Evolutionary conservation across 2,888 invertebrate species (phyloP), one percentile per base, ranked within the genome.

Genomic region (Lysandra bellargus): DNA sequence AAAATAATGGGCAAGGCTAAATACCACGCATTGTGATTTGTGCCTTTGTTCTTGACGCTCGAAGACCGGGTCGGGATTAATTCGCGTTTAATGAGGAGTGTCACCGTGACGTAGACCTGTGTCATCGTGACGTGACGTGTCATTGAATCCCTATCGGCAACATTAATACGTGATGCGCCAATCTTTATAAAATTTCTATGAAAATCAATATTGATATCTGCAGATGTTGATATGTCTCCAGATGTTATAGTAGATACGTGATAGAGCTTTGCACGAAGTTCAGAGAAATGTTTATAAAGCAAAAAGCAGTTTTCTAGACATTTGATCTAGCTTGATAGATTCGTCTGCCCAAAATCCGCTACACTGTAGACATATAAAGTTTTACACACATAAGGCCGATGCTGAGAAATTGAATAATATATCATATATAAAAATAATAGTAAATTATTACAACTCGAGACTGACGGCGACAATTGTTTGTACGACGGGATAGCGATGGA

Each of bases 31-130:
- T 69, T 69, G 69, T 69, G 69, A 33, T 37, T 69, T 69, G 69
- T 69, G 69, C 69, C 69, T 69, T 69, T 69, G 69, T 69, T 69
- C 69, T 69, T 69, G 33, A 17, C 4, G 33, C 69, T 69, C 69
- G 69, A 2, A 37, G 33, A 9, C 33, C 4, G 33, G 33, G 33
- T 17, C 23, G 69, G 4, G 33, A 37, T 69, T 69, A 69, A 33
- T 69, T 69, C 33, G 14, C 69, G 69, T 69, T 69, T 69, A 69
- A 69, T 69, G 69, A 69, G 14, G 33, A 69, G 12, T 37, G 69
- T 69, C 69, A 69, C 30, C 33, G 69, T 69, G 69, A 69, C 69
- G 33, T 23, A 4, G 69, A 69, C 69, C 69, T 69, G 14, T 69
- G 69, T 69, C 69, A 33, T 37, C 33, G 33, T 33, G 57, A 53